Conservation (phyloP, 2,113 vertebrate species). For the Archocentrus centrarchus region DNA sequence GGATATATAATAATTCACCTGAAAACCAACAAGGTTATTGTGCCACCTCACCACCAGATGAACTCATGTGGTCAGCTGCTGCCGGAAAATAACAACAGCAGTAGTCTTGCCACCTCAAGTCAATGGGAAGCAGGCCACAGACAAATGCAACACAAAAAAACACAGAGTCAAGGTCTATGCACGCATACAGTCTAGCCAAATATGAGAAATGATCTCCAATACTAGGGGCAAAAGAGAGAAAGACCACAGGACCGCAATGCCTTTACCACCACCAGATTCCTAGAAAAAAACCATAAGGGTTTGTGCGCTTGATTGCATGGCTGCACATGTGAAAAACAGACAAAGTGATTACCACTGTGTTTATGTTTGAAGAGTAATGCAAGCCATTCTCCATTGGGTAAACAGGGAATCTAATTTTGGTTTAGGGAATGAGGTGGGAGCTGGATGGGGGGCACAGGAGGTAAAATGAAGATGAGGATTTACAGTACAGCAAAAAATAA, state of each 20-base stretch:
- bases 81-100: conserved; percentile 68
- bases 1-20: conserved; percentile 67
- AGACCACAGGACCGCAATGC: conserved; percentile 67
- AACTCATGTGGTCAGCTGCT: conserved; percentile 63
- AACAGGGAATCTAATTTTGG: conserved; percentile 80
- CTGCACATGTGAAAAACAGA: conserved; percentile 82
- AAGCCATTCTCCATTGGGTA: conserved; percentile 77
- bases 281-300: conserved; percentile 70
- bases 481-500: background rate
- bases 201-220: conserved; percentile 69
- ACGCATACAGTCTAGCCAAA: conserved; percentile 72
- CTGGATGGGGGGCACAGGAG: conserved; percentile 40
- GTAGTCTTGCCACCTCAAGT: conserved; percentile 69
- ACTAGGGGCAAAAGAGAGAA: conserved; percentile 57
- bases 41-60: conserved; percentile 34
- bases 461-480: conserved; percentile 48
- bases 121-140: conserved; percentile 71
- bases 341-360: conserved; percentile 77
- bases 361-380: conserved; percentile 81
- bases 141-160: conserved; percentile 76
- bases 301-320: conserved; percentile 76
- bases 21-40: conserved; percentile 64
- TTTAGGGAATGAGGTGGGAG: conserved; percentile 56
- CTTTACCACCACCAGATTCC: conserved; percentile 73
- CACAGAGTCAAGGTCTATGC: conserved; percentile 42